Evolutionary conservation across 2,113 vertebrate genomes (phyloP).

Genomic region (Menidia beryllina): DNA sequence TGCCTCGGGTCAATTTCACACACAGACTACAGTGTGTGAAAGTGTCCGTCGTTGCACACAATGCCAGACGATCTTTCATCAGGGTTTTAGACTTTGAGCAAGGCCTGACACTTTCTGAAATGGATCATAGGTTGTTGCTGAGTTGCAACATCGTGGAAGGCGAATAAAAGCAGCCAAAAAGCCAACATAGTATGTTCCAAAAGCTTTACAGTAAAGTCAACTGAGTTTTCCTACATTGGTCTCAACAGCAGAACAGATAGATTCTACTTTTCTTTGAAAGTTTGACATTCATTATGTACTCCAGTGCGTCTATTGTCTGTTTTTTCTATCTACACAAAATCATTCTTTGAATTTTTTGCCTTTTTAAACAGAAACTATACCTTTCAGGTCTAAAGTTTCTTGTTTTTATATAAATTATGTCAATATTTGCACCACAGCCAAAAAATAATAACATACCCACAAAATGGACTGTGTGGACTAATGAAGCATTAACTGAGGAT

Average conservation of each 20-base stretch:
- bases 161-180: slow-evolving; percentile 11
- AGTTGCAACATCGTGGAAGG: slow-evolving; percentile 18
- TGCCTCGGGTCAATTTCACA: background rate
- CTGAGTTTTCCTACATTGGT: background rate
- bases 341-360: too few relatives aligned
- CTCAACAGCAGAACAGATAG: background rate
- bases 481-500: too few relatives aligned
- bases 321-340: background rate
- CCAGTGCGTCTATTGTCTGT: background rate
- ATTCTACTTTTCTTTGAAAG: background rate
- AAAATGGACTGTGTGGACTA: too few relatives aligned
- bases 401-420: too few relatives aligned
- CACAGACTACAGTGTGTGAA: slow-evolving; percentile 1
- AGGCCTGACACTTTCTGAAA: slow-evolving; percentile 36
- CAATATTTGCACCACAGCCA: background rate
- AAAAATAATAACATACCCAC: too few relatives aligned
- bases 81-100: slow-evolving; percentile 28
- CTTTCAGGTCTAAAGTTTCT: too few relatives aligned
- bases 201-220: background rate
- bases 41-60: background rate
- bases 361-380: too few relatives aligned
- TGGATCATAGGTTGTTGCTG: slow-evolving; percentile 35
- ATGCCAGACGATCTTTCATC: background rate
- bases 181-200: background rate
- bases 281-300: background rate